A percentile compares a stretch with the other conserved stretches of the same genome.
phyloP scores from a whole-genome alignment of 2,888 invertebrate genomes.

The Cryptocheilus praepositus region DNA sequence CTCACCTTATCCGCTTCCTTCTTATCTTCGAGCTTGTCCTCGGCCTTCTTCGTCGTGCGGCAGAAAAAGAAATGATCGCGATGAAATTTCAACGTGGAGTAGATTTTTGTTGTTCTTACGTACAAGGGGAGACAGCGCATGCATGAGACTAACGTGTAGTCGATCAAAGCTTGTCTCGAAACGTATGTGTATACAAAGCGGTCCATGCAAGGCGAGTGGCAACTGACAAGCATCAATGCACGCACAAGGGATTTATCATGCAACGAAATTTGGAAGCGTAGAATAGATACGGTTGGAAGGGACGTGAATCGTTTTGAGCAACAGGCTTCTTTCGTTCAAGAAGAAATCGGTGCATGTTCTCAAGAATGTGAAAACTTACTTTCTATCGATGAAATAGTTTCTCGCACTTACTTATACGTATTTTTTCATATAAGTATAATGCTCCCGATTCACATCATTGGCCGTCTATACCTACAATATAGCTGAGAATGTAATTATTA shows the following conservation, averaged over 20 bases:
- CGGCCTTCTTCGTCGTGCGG: constrained; percentile 56
- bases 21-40: constrained; percentile 76
- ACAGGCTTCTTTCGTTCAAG: neutral
- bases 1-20: constrained; percentile 73
- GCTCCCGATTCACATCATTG: no score
- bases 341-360: no score
- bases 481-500: neutral
- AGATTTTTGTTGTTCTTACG: neutral
- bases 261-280: neutral
- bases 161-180: no score
- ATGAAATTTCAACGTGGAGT: no score
- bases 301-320: neutral
- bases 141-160: no score
- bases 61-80: neutral
- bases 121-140: no score
- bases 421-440: no score
- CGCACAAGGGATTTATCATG: neutral
- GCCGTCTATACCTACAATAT: no score
- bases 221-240: neutral
- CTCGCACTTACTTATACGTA: no score
- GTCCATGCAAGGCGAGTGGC: neutral
- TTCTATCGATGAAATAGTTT: no score
- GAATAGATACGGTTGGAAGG: neutral
- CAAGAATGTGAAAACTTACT: no score
- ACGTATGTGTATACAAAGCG: no score